These are phyloP conservation scores for Penaeus chinensis DNA, from an alignment of 1,140 invertebrate genomes.

Conservation along the genomic window DNA sequence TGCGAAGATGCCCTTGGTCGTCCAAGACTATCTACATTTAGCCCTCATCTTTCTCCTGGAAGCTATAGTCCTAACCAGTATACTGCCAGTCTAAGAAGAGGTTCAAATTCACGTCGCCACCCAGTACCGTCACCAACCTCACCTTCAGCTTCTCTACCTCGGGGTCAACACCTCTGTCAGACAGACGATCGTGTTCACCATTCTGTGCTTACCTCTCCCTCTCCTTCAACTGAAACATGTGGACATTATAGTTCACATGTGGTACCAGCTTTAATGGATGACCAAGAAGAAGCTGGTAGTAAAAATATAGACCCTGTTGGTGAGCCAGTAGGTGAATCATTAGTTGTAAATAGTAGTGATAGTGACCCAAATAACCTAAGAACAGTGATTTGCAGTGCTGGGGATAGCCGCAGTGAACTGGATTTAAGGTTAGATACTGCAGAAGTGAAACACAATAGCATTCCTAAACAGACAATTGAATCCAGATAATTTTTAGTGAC, in stretches of 20 bases:
- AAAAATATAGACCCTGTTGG: too few species aligned
- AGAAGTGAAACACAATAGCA: constrained; percentile 26
- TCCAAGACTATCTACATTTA: constrained; percentile 49
- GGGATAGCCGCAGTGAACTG: constrained; percentile 47
- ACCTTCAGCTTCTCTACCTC: constrained; percentile 42
- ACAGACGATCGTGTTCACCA: constrained; percentile 2
- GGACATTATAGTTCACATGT: neutral
- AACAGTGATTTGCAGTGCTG: constrained; percentile 33
- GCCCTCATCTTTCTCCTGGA: constrained; percentile 44
- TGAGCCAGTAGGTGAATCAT: neutral
- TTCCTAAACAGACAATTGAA: constrained; percentile 21
- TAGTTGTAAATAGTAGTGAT: neutral
- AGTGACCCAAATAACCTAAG: constrained; percentile 9
- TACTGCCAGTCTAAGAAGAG: constrained; percentile 42
- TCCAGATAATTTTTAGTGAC: constrained; percentile 42
- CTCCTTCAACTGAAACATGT: constrained; percentile 1
- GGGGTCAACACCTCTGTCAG: constrained; percentile 19
- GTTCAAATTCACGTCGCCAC: constrained; percentile 47
- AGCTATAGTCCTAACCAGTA: constrained; percentile 34
- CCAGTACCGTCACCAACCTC: constrained; percentile 46
- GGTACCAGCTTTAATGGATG: neutral
- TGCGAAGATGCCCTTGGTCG: constrained; percentile 42
- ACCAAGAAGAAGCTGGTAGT: too few species aligned
- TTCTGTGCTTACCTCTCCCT: constrained; percentile 2
- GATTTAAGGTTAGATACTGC: constrained; percentile 47